Conservation (phyloP, 2,797 vertebrate genomes). For the Bradypodion pumilum region DNA sequence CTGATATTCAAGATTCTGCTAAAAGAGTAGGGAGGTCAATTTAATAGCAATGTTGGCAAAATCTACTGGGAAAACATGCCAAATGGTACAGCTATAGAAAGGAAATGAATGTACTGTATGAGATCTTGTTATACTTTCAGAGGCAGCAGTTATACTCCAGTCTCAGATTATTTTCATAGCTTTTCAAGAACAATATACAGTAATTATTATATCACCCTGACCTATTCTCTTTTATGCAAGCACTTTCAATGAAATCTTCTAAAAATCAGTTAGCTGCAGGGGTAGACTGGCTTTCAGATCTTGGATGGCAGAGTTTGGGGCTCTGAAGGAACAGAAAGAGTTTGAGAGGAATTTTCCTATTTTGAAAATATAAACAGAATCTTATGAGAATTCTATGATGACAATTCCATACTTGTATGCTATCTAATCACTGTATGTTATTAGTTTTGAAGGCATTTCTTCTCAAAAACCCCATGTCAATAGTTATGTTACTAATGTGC, state of each 20-base stretch:
- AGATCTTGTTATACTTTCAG: slow-evolving; percentile 35
- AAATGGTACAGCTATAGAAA: not conserved
- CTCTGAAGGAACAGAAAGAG: slow-evolving; percentile 49
- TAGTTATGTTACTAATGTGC: no score
- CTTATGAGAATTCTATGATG: not conserved
- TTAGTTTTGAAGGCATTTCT: slow-evolving; percentile 34
- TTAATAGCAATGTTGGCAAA: fast-evolving
- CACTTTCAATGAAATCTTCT: slow-evolving; percentile 38
- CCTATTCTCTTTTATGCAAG: slow-evolving; percentile 30
- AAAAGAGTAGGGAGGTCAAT: not conserved
- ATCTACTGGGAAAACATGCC: slow-evolving; percentile 1
- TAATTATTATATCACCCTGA: slow-evolving; percentile 44
- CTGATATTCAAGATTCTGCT: not conserved
- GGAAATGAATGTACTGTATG: not conserved
- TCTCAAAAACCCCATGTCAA: fast-evolving
- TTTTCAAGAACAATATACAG: slow-evolving; percentile 23
- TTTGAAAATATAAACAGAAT: slow-evolving; percentile 7
- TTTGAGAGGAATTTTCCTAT: not conserved
- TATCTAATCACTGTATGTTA: slow-evolving; percentile 31
- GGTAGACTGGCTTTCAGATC: slow-evolving; percentile 42
- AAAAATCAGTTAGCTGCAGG: slow-evolving; percentile 42
- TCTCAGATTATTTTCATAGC: slow-evolving; percentile 3
- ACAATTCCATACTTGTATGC: slow-evolving; percentile 33
- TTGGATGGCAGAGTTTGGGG: not conserved
- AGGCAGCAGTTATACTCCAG: slow-evolving; percentile 27